Evolutionary conservation across 2,797 vertebrate genomes (phyloP), one percentile per base, ranked within the genome.

Genomic region (Ctenopoma multispine): DNA sequence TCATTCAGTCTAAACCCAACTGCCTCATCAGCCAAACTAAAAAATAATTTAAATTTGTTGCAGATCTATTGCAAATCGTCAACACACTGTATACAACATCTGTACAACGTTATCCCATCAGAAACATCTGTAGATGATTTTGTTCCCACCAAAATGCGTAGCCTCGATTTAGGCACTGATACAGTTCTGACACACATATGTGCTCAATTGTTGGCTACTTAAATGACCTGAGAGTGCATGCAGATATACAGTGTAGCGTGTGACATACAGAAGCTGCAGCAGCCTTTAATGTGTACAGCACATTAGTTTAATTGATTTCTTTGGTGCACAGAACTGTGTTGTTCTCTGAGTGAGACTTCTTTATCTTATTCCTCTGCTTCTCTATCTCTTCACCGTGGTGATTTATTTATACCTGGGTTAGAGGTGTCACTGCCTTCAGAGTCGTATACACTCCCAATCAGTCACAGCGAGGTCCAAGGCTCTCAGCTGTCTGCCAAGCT

Each of bases 391-490:
- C 75, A 31, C 74, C 69, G 5, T 14, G 3, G 77, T 90, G 85
- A 90, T 90, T 84, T 85, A 90, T 90, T 77, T 76, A 63, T 89
- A 65, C 63, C 59, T 54, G 71, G 78, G 81, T 80, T 69, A 49
- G 84, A 85, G 64, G 81, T 59, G 73, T 79, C 87, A 64, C 73
- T 64, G 84, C 82, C 83, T 86, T 88, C 87, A 77, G 58, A 88
- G 71, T 55, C 49, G 47, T 48, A 73, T 55, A 69, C 60, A 49
- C 72, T 76, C 70, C 60, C 76, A 80, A 87, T 92, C 79, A 79
- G 82, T 90, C 87, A 87, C 75, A 46, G 73, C 13, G 48, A 66
- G 34, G 68, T 73, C 86, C 89, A 79, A 76, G 70, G 81, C 80
- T 77, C 60, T 80, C 66, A 71, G 50, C 82, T 73, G 82, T 77